Evolutionary conservation across 2,797 vertebrate genomes (phyloP), one percentile per base, ranked within the genome.

Genomic region (Buceros bicornis): DNA sequence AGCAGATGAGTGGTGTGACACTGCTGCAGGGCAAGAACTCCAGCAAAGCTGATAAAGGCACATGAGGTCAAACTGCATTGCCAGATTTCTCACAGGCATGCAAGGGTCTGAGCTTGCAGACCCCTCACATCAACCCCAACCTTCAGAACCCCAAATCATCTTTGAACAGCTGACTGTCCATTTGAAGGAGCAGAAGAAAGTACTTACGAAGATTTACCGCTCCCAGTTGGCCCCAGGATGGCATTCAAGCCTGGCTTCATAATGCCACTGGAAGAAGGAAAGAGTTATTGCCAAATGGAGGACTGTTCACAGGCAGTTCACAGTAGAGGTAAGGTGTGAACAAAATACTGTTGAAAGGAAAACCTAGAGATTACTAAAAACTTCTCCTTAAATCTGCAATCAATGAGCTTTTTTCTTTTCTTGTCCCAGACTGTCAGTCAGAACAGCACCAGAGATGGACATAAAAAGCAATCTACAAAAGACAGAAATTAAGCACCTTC

Each of bases 181-280:
- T 48, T 65, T 69, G 65, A 87, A 85, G 17, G 21, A 82, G 21
- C 28, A 73, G 37, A 89, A 85, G 45, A 97, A 95, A 74, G 37
- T 95, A 99, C 99, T 99, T 74, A 99, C 98, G 98, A 99, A 80
- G 98, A 99, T 96, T 99, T 98, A 37, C 98, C 98, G 45, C 98
- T 98, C 84, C 98, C 99, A 19, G 98, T 99, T 8, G 98, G 98
- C 43, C 98, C 98, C 84, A 99, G 97, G 91, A 99, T 99, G 50
- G 98, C 98, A 45, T 98, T 99, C 95, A 99, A 97, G 57, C 98
- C 99, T 53, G 98, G 98, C 97, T 97, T 98, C 98, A 99, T 98
- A 82, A 98, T 98, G 62, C 98, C 98, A 97, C 99, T 99, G 96
- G 25, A 96, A 95, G 96, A 87, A 97, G 85, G 40, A 97, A 92